These are phyloP conservation scores for Rhyacophila evoluta DNA, from an alignment of 2,888 invertebrate species.

Conservation along the genomic window DNA sequence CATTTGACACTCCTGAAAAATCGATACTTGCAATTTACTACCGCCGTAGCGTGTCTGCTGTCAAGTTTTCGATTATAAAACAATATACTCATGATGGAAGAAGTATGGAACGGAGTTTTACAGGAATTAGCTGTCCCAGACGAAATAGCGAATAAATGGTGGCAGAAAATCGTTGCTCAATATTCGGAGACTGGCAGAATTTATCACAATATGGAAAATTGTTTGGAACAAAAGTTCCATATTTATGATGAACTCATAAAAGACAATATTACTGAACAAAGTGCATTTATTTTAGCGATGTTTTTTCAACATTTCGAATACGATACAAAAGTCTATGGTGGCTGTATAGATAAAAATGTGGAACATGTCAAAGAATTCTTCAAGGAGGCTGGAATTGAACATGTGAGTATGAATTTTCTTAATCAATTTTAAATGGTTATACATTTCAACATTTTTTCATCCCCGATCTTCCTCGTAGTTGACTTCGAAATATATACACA, in stretches of 20 bases:
- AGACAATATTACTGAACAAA: constrained; percentile 49
- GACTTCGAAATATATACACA: too few relatives aligned
- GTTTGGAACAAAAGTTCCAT: constrained; percentile 44
- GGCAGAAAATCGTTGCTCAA: constrained; percentile 47
- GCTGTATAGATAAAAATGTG: constrained; percentile 52
- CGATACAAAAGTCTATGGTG: constrained; percentile 52
- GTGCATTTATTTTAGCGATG: constrained; percentile 51
- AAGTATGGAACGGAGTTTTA: constrained; percentile 50
- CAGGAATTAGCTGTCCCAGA: constrained; percentile 49
- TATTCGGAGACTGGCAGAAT: constrained; percentile 48
- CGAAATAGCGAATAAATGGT: constrained; percentile 51
- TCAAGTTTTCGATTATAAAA: background rate
- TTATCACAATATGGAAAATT: constrained; percentile 53
- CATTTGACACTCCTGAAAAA: constrained; percentile 46
- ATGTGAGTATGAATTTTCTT: constrained; percentile 46
- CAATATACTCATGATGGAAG: constrained; percentile 44
- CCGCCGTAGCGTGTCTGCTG: constrained; percentile 25
- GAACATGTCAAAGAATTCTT: constrained; percentile 52
- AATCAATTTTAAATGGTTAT: too few relatives aligned
- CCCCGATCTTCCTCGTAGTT: too few relatives aligned
- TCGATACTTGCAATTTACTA: constrained; percentile 37
- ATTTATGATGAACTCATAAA: constrained; percentile 50
- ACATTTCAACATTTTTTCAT: too few relatives aligned
- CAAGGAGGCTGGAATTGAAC: constrained; percentile 53
- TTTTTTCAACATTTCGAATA: constrained; percentile 54